Conservation (phyloP, 2,888 invertebrate genomes). For the Euclidia mi region DNA sequence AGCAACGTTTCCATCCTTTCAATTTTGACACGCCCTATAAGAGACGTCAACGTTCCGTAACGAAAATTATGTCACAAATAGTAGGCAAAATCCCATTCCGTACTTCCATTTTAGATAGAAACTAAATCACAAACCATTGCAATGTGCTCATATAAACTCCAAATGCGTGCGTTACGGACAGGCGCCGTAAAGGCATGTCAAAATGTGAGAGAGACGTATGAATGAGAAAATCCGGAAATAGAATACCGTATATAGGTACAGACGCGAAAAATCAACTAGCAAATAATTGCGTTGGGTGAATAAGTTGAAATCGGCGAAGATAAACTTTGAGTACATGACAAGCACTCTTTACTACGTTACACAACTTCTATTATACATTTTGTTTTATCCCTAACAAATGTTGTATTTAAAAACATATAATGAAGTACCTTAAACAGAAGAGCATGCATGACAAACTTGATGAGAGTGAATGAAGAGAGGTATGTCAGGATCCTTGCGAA, state of each 20-base stretch:
- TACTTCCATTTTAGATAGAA: conserved; percentile 33
- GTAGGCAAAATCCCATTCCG: conserved; percentile 22
- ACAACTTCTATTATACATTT: conserved; percentile 15
- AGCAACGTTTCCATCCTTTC: conserved; percentile 31
- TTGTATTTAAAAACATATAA: background rate
- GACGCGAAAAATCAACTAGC: conserved; percentile 44
- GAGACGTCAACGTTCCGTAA: conserved; percentile 29
- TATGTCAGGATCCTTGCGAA: no score
- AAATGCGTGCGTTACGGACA: conserved; percentile 56
- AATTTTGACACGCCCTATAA: conserved; percentile 30
- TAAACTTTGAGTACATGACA: conserved; percentile 27
- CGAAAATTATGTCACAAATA: conserved; percentile 35
- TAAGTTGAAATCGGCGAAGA: conserved; percentile 21
- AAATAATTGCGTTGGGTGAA: conserved; percentile 36
- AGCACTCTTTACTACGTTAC: conserved; percentile 26
- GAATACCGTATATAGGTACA: conserved; percentile 49
- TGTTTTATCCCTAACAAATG: conserved; percentile 3
- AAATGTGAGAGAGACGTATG: no score
- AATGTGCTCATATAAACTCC: conserved; percentile 33
- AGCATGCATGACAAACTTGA: no score
- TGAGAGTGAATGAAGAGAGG: no score
- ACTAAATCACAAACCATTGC: conserved; percentile 41
- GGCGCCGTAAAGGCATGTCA: no score
- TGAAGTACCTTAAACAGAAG: no score
- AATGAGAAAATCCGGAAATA: conserved; percentile 59